These are phyloP conservation scores for Pitta sordida DNA, from an alignment of 2,113 vertebrate species.

Conservation along the genomic window DNA sequence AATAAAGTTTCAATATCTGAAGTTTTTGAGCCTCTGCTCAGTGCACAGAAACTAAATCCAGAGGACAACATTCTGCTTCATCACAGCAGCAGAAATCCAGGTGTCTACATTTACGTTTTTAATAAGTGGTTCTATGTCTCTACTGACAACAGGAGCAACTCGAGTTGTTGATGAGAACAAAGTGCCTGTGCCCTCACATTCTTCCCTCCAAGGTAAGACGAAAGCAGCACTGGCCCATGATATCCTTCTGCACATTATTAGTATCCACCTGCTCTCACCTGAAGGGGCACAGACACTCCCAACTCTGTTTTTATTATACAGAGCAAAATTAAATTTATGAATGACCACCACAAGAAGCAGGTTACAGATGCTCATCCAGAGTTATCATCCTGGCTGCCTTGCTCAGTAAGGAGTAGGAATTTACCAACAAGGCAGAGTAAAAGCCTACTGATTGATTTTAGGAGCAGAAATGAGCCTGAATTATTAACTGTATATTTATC, in stretches of 20 bases:
- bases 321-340: neutral
- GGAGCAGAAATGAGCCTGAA: neutral
- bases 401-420: neutral
- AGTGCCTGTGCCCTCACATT: neutral
- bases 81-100: neutral
- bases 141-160: neutral
- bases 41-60: neutral
- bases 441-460: neutral
- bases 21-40: neutral
- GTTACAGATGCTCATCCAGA: neutral
- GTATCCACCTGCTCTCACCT: no score
- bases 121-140: neutral
- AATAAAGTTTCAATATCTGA: neutral
- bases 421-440: neutral
- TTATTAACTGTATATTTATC: neutral
- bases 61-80: neutral
- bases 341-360: neutral
- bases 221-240: fast-evolving
- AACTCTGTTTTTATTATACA: neutral
- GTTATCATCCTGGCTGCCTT: neutral
- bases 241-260: neutral
- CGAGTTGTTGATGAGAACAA: neutral
- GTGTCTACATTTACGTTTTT: neutral
- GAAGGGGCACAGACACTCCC: fast-evolving
- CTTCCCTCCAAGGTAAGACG: neutral